Base-by-base conservation (phyloP, 2,888 invertebrate species). In the Tenthredo scrophulariae region DNA sequence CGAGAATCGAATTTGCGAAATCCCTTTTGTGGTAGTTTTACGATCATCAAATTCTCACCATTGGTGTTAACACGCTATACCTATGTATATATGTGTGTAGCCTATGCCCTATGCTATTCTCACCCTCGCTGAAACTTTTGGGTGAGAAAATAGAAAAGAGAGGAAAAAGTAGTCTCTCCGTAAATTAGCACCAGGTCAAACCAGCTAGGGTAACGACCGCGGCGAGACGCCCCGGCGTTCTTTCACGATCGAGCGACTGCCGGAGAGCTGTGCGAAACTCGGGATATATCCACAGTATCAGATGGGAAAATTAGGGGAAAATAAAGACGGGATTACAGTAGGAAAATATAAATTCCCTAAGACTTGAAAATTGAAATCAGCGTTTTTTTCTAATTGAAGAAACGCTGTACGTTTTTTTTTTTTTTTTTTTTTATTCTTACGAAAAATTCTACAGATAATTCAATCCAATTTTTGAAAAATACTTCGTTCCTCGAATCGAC, bases 171-270 rank as follows among this genome's bases (percentile, higher is more conserved):
- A 65, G 22, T 67, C 15, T 67, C 18, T 67, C 67, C 67, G 67
- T 67, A 67, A 67, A 67, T 67, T 67, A 67, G 67, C 67, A 67
- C 67, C 67, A 67, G 67, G 67, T 29, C 67, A 67, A 67, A 67
- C 62, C 22, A 54, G 54, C 54, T 62, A 26, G 62, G 62, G 62
- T 62, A 62, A 62, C 62, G 33, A 67, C 67, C 67, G 37, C 37
- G 37, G 7, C 37, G 67, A 67, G 67, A 67, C 67, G 67, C 67
- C 67, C 67, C 67, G 33, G 67, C 33, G 67, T 67, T 67, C 29
- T 67, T 67, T 33, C 15, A 18, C 67, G 67, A 67, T 67, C 67
- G 15, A 67, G 0, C 29, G 65, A 15, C 29, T 29, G 15, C 26
- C 65, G 15, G 29, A 29, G 65, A 26, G 26, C 22, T 2, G 65